Evolutionary conservation across 2,888 invertebrate genomes (phyloP).

Genomic region (Heliothis peltigera): DNA sequence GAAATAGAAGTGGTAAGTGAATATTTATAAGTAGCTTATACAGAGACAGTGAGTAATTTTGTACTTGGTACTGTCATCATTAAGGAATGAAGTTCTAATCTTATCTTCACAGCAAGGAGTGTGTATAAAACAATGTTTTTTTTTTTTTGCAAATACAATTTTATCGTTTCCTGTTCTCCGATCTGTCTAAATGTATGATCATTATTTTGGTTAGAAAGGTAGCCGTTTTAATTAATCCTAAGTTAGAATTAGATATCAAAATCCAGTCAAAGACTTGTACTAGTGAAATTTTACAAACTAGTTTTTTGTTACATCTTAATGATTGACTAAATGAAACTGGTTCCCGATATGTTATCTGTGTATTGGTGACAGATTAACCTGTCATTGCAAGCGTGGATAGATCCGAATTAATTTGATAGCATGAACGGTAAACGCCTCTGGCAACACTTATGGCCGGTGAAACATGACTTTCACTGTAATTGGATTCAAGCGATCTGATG

Average conservation of each 20-base stretch:
- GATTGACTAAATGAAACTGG: conserved; percentile 44
- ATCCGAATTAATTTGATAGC: conserved; percentile 45
- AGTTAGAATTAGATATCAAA: conserved; percentile 24
- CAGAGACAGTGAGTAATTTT: conserved; percentile 2
- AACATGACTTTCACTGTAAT: conserved; percentile 60
- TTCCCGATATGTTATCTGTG: conserved; percentile 39
- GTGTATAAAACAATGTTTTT: conserved; percentile 23
- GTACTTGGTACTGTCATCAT: conserved; percentile 23
- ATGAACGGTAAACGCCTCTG: conserved; percentile 46
- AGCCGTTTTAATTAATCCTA: neutral
- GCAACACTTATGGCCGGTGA: conserved; percentile 33
- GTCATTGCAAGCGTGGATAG: conserved; percentile 50
- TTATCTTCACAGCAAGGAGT: conserved; percentile 31
- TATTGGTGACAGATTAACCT: conserved; percentile 59
- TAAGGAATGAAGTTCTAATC: conserved; percentile 32
- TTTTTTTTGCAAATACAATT: conserved; percentile 5
- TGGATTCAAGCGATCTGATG: conserved; percentile 40
- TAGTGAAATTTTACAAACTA: conserved; percentile 51
- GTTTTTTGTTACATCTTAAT: conserved; percentile 47
- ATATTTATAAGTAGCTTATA: neutral
- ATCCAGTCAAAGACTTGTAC: conserved; percentile 16
- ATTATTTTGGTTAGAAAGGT: neutral
- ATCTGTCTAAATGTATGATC: conserved; percentile 3
- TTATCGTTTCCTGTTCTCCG: conserved; percentile 12
- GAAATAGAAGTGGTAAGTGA: conserved; percentile 82